A percentile compares a stretch with the other conserved stretches of the same genome.
These are phyloP conservation scores for Ailurus styani DNA, from an alignment of 2,113 vertebrate genomes.

Conservation along the genomic window DNA sequence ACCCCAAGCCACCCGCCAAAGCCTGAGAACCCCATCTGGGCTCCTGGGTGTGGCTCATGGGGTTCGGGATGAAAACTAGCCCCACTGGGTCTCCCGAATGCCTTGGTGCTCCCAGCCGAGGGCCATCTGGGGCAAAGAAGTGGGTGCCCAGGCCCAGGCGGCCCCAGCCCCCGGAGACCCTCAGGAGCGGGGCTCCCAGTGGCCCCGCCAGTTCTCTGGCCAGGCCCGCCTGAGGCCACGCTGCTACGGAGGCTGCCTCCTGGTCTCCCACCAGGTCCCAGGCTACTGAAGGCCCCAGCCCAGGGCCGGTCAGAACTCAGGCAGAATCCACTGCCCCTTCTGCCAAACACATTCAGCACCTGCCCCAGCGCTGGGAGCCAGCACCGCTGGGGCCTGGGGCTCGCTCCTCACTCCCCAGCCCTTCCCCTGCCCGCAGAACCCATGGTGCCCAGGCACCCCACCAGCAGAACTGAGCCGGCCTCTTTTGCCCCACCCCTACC, in stretches of 20 bases:
- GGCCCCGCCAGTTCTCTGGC: neutral
- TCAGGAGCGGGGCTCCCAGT: neutral
- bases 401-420: neutral
- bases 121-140: neutral
- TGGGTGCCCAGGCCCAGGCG: neutral
- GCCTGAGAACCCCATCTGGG: neutral
- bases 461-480: slow-evolving; percentile 68
- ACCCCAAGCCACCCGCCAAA: neutral
- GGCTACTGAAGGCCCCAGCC: slow-evolving; percentile 59
- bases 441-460: slow-evolving; percentile 48
- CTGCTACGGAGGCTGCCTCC: slow-evolving; percentile 68
- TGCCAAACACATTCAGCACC: slow-evolving; percentile 12
- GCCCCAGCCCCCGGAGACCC: neutral
- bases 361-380: neutral
- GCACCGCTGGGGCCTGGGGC: neutral
- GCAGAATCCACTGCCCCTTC: neutral
- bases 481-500: neutral
- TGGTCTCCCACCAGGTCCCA: slow-evolving; percentile 66
- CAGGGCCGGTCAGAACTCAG: slow-evolving; percentile 27
- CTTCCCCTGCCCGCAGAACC: neutral
- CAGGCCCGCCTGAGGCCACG: slow-evolving; percentile 66
- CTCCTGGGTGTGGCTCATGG: neutral
- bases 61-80: neutral
- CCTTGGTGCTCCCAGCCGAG: slow-evolving; percentile 60
- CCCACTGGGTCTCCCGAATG: slow-evolving; percentile 29